phyloP scores from a whole-genome alignment of 2,797 vertebrate species.

The Enteromius argenteus region DNA sequence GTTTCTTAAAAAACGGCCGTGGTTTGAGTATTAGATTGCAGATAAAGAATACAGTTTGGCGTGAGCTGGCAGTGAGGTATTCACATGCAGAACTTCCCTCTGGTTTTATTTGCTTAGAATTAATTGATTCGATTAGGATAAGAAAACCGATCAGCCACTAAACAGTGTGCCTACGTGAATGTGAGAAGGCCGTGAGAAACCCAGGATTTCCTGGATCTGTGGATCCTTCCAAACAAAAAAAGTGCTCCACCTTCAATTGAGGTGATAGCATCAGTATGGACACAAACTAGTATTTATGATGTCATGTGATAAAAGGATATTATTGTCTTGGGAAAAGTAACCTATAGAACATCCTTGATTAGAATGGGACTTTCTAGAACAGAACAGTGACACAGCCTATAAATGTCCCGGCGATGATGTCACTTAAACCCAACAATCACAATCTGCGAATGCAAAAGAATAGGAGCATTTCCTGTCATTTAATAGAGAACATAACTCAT shows the following conservation, averaged over 20 bases:
- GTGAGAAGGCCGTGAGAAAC: background rate
- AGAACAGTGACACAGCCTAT: conserved; percentile 41
- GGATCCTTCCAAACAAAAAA: conserved; percentile 18
- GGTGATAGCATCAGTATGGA: conserved; percentile 33
- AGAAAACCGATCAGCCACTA: conserved; percentile 5
- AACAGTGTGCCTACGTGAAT: background rate
- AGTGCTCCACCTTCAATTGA: background rate
- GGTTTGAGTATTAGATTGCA: conserved; percentile 70
- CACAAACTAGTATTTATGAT: conserved; percentile 41
- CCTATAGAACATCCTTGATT: conserved; percentile 45
- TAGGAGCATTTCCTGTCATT: conserved; percentile 62
- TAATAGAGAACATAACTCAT: conserved; percentile 58
- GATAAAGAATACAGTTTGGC: conserved; percentile 65
- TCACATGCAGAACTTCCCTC: conserved; percentile 16
- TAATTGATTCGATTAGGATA: conserved; percentile 19
- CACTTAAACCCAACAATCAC: conserved; percentile 51
- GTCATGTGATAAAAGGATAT: conserved; percentile 43
- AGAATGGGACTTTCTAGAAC: conserved; percentile 56
- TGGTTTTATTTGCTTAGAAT: conserved; percentile 14
- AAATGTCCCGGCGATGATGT: conserved; percentile 49
- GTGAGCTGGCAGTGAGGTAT: conserved; percentile 26
- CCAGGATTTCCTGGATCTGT: conserved; percentile 10
- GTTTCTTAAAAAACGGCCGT: conserved; percentile 66
- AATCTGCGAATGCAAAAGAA: conserved; percentile 51
- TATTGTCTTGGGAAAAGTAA: conserved; percentile 28